Conservation (phyloP, 2,797 vertebrate genomes). For the Orientallactaga sibirica region DNA sequence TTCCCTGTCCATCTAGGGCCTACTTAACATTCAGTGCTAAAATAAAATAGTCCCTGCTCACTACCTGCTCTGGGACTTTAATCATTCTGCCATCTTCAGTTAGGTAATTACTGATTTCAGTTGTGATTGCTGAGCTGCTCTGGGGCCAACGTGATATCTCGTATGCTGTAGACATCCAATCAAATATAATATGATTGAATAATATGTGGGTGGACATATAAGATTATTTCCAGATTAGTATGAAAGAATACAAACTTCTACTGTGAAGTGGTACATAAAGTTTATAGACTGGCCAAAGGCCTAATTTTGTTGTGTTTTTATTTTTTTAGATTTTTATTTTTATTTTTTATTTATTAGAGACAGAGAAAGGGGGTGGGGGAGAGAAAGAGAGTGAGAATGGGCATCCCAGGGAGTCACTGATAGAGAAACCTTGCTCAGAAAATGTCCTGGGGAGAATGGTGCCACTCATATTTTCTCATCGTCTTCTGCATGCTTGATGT, state of each 20-base stretch:
- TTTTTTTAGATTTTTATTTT: too few relatives aligned
- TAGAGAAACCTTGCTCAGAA: slow-evolving; percentile 34
- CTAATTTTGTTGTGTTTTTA: not conserved
- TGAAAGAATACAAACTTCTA: slow-evolving; percentile 45
- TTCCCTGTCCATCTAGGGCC: not conserved
- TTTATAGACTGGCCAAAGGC: not conserved
- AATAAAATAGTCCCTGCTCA: not conserved
- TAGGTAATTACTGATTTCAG: not conserved
- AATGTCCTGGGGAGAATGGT: not conserved
- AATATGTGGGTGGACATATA: not conserved
- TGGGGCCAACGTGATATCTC: not conserved
- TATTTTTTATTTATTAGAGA: too few relatives aligned
- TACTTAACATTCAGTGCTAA: not conserved
- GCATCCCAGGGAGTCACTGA: not conserved
- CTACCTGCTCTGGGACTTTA: not conserved
- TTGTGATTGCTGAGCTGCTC: not conserved
- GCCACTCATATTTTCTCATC: slow-evolving; percentile 6
- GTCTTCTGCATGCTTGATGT: not conserved
- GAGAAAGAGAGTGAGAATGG: too few relatives aligned
- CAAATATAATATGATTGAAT: not conserved
- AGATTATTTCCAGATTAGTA: slow-evolving; percentile 34
- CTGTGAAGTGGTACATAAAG: not conserved
- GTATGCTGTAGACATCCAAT: not conserved
- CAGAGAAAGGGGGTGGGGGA: too few relatives aligned
- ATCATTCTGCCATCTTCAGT: not conserved